Conservation (phyloP, 2,113 vertebrate genomes). For the Hoplias malabaricus region DNA sequence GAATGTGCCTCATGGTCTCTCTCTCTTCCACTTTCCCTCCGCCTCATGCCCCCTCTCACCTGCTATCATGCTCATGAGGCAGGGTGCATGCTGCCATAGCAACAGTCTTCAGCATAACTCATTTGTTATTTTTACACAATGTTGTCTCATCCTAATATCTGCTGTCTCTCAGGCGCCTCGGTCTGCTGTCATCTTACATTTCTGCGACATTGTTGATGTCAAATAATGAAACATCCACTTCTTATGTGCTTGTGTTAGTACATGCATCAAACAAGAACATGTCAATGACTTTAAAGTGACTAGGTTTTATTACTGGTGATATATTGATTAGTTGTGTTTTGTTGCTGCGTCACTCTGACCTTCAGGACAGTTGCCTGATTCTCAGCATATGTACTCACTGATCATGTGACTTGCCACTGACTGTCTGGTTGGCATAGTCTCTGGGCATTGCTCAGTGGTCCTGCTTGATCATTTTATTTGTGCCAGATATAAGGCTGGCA, state of each 20-base stretch:
- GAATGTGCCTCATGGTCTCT: neutral
- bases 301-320: neutral
- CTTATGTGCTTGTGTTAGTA: neutral
- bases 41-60: neutral
- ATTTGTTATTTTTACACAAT: conserved; percentile 9
- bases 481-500: conserved; percentile 29
- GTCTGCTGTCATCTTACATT: neutral
- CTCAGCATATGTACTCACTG: conserved; percentile 31
- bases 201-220: neutral
- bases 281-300: neutral
- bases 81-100: conserved; percentile 40
- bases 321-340: conserved; percentile 7
- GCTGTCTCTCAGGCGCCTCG: neutral
- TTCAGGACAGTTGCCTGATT: conserved; percentile 28
- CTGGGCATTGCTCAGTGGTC: conserved; percentile 20
- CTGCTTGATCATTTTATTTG: conserved; percentile 7
- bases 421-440: conserved; percentile 7
- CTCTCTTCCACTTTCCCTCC: too few relatives aligned
- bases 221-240: neutral
- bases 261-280: neutral
- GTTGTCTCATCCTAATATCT: neutral
- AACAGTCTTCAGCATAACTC: conserved; percentile 21
- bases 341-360: conserved; percentile 15
- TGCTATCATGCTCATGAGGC: conserved; percentile 27
- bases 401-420: conserved; percentile 26